Conservation (phyloP, 1,140 invertebrate species). For the Cecropterus lyciades region DNA sequence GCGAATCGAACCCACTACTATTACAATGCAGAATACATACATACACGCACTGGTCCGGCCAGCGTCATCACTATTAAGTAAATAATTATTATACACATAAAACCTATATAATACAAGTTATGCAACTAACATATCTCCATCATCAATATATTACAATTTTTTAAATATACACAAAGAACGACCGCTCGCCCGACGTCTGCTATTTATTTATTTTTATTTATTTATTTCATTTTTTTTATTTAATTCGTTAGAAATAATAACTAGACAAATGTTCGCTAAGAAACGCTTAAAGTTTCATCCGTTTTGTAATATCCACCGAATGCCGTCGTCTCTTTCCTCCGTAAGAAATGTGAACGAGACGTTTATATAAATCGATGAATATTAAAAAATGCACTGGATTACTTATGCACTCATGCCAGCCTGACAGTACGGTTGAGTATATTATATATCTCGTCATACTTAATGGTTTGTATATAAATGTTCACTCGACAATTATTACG, state of each 20-base stretch:
- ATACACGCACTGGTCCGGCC: slow-evolving; percentile 58
- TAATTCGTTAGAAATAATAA: slow-evolving; percentile 45
- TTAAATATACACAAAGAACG: slow-evolving; percentile 48
- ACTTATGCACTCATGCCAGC: slow-evolving; percentile 45
- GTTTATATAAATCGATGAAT: not conserved
- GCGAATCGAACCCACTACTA: slow-evolving; percentile 1
- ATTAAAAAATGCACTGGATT: not conserved
- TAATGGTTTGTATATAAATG: not conserved
- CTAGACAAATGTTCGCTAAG: slow-evolving; percentile 54
- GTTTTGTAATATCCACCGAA: slow-evolving; percentile 1
- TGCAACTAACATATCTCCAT: slow-evolving; percentile 53
- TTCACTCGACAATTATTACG: slow-evolving; percentile 1
- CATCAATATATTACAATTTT: slow-evolving; percentile 39
- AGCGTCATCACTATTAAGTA: slow-evolving; percentile 55
- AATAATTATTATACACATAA: slow-evolving; percentile 59
- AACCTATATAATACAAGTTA: slow-evolving; percentile 66
- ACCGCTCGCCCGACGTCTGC: slow-evolving; percentile 33
- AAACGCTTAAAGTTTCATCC: slow-evolving; percentile 30
- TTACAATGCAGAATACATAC: slow-evolving; percentile 16
- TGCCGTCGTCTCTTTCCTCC: not conserved
- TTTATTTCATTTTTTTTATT: slow-evolving; percentile 42
- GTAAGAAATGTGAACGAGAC: not conserved
- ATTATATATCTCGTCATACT: not conserved
- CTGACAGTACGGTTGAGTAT: not conserved
- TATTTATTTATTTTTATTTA: slow-evolving; percentile 39